These are phyloP conservation scores for Drosophila aff. DNA, from an alignment of 1,140 invertebrate genomes.

Conservation along the genomic window DNA sequence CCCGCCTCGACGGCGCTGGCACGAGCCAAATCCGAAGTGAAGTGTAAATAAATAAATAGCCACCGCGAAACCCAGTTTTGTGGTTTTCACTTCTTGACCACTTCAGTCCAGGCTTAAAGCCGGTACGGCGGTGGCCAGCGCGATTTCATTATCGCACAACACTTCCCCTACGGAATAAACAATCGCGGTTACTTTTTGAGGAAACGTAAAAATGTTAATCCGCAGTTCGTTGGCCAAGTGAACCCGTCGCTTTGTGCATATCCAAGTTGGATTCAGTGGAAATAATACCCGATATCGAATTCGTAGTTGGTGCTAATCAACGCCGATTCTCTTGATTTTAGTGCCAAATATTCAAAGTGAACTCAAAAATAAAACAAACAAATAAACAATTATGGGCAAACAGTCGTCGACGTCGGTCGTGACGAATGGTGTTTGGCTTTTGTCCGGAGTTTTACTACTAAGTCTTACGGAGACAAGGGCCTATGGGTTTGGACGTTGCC, in stretches of 20 bases:
- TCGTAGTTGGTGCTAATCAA: constrained; percentile 10
- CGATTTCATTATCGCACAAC: constrained; percentile 81
- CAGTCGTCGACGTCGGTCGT: constrained; percentile 26
- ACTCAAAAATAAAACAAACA: constrained; percentile 11
- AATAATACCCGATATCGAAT: constrained; percentile 28
- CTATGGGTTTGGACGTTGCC: constrained; percentile 87
- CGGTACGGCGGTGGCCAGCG: constrained; percentile 35
- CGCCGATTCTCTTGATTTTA: constrained; percentile 27
- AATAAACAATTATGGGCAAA: constrained; percentile 45
- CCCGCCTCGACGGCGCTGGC: constrained; percentile 26
- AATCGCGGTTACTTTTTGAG: constrained; percentile 45
- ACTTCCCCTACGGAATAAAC: constrained; percentile 66
- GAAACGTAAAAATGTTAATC: constrained; percentile 46
- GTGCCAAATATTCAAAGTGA: constrained; percentile 27
- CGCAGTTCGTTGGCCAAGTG: constrained; percentile 70
- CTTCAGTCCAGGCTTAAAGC: constrained; percentile 22
- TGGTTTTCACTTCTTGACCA: constrained; percentile 65
- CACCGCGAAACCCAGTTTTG: constrained; percentile 66
- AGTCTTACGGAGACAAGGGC: constrained; percentile 52
- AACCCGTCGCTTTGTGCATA: constrained; percentile 50
- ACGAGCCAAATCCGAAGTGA: constrained; percentile 47
- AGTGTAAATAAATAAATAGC: constrained; percentile 35
- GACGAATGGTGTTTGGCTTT: constrained; percentile 44
- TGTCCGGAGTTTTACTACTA: constrained; percentile 49
- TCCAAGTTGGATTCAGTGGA: constrained; percentile 28